Evolutionary conservation across 2,888 invertebrate genomes (phyloP), one percentile per base, ranked within the genome.

Genomic region (Xestia xanthographa): DNA sequence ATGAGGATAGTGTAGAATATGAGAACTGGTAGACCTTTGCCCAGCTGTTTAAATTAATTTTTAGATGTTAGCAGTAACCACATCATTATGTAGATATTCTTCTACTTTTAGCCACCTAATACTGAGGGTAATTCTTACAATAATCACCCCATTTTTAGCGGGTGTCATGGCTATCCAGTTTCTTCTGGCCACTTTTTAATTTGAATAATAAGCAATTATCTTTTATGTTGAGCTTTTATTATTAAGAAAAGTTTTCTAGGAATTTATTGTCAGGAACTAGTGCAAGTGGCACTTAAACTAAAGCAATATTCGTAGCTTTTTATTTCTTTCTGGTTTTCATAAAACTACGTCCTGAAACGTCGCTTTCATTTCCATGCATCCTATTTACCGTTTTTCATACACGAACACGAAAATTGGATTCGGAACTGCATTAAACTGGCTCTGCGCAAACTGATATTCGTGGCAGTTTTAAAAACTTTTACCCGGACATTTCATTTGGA

Each of bases 341-440:
- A 77, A 56, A 82, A 77, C 43, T 38, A 29, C 41, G 41, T 50
- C 11, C 20, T 26, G 22, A 48, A 41, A 9, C 4, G 20, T 20
- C 12, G 22, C 12, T 82, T 76, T 62, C 22, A 65, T 68, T 50
- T 50, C 34, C n/a, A 45, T 63, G 56, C 48, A 66, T 45, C 20
- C 11, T 26, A 66, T 84, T 79, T 58, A 48, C 60, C 22, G 58
- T 34, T 70, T 63, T 58, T 45, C 72, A 56, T 58, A 53, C 41
- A 26, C 41, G 56, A 71, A 45, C 56, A 34, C 26, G 62, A 63
- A 86, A 73, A 86, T 73, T 77, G 56, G 45, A 78, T 83, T 56
- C 20, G 45, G 58, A 86, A 83, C 66, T 86, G 79, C 79, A 83
- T 86, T 71, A 76, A 83, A 80, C 80, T 73, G 48, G 45, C 66